A percentile compares a stretch with the other conserved stretches of the same genome.
Evolutionary conservation across 2,113 vertebrate genomes (phyloP).

Genomic region (Ophthalmotilapia sp.): DNA sequence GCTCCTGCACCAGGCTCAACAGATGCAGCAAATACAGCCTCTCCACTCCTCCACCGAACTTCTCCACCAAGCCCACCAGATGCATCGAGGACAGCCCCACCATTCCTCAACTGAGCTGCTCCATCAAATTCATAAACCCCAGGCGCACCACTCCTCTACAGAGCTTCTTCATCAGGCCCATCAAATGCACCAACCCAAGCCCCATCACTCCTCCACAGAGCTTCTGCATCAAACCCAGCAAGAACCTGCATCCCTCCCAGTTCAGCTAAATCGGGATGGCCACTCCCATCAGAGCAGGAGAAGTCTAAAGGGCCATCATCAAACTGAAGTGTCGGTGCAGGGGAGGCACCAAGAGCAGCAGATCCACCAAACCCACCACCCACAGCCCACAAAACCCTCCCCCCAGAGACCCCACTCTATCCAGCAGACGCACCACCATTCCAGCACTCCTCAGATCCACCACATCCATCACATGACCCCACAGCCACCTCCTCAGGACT

Average conservation of each 20-base stretch:
- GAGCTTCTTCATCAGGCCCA: slow-evolving; percentile 57
- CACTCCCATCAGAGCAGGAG: slow-evolving; percentile 56
- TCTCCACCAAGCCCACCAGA: slow-evolving; percentile 62
- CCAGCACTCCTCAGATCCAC: slow-evolving; percentile 56
- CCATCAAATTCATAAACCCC: slow-evolving; percentile 44
- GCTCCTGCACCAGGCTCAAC: slow-evolving; percentile 52
- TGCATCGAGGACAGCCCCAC: slow-evolving; percentile 42
- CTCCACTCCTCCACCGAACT: slow-evolving; percentile 63
- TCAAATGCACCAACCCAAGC: slow-evolving; percentile 48
- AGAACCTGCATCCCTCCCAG: slow-evolving; percentile 43
- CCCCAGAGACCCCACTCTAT: slow-evolving; percentile 70
- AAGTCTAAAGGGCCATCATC: slow-evolving; percentile 57
- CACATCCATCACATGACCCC: slow-evolving; percentile 65
- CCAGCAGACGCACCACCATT: slow-evolving; percentile 63
- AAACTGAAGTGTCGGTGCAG: slow-evolving; percentile 37
- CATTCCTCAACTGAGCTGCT: slow-evolving; percentile 60
- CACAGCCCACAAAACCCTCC: slow-evolving; percentile 61
- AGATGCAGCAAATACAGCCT: slow-evolving; percentile 45
- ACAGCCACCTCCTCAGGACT: slow-evolving; percentile 58
- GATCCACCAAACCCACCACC: slow-evolving; percentile 52
- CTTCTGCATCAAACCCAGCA: slow-evolving; percentile 59
- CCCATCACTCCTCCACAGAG: slow-evolving; percentile 63
- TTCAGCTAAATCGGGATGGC: slow-evolving; percentile 51
- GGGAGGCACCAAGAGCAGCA: slow-evolving; percentile 55
- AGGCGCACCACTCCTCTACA: slow-evolving; percentile 53